Percentiles rank a stretch among this genome's conserved stretches.
Evolutionary conservation across 2,113 vertebrate species (phyloP).

Genomic region (Myrmecobius fasciatus): DNA sequence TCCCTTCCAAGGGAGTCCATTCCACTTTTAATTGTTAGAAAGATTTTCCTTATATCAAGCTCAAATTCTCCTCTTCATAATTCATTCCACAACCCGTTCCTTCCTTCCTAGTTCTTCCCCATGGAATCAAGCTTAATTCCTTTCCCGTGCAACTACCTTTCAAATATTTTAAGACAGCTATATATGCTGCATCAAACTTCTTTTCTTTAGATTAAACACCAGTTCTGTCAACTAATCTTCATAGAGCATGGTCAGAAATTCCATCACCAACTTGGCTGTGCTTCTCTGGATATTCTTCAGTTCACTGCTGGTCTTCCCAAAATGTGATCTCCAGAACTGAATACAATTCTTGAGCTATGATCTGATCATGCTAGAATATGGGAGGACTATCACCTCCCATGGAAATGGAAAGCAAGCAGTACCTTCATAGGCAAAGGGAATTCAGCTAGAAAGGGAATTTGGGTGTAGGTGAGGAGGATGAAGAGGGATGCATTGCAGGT

Average conservation of each 20-base stretch:
- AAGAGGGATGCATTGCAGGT: neutral
- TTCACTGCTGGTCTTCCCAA: neutral
- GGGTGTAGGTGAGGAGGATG: neutral
- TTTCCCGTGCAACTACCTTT: neutral
- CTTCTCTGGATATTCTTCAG: neutral
- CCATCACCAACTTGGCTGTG: neutral
- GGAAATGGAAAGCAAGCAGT: neutral
- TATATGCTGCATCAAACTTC: neutral
- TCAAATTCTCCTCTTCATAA: neutral
- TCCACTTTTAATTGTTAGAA: neutral
- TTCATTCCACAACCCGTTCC: neutral
- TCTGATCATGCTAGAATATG: neutral
- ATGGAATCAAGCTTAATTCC: neutral
- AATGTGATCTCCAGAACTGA: neutral
- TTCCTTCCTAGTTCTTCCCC: neutral
- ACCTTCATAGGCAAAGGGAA: neutral
- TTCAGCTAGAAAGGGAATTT: neutral
- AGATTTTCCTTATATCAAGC: neutral
- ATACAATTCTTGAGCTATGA: neutral
- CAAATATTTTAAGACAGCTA: neutral
- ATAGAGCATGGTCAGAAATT: neutral
- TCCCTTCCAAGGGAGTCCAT: neutral
- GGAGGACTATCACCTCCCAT: neutral
- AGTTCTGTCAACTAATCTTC: neutral
- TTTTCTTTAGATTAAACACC: neutral